Evolutionary conservation across 2,888 invertebrate genomes (phyloP).

Genomic region (Rhagonycha lutea): DNA sequence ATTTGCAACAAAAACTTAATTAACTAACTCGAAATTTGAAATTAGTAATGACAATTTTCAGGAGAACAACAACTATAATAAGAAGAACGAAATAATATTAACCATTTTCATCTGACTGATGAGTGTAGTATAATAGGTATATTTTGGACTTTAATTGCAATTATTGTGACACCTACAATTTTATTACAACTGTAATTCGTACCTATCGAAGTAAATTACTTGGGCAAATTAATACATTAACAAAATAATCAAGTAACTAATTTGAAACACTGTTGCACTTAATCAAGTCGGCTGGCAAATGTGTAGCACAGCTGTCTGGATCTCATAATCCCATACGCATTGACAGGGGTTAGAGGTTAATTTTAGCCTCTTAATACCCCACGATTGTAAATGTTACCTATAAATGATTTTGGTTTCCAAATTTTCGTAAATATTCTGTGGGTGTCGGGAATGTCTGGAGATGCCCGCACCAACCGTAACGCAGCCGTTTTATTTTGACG

Average conservation of each 20-base stretch:
- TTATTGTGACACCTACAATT: no score
- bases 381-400: conserved; percentile 8
- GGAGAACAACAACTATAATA: no score
- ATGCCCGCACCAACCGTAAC: background rate
- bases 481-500: background rate
- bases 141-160: no score
- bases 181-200: background rate
- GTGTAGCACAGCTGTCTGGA: conserved; percentile 53
- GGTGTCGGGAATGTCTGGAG: background rate
- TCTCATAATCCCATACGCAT: conserved; percentile 52
- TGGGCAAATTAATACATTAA: conserved; percentile 36
- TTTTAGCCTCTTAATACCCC: conserved; percentile 44
- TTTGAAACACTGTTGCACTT: conserved; percentile 32
- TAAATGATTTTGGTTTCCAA: background rate
- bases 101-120: no score
- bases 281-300: conserved; percentile 43
- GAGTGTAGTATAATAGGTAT: no score
- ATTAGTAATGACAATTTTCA: no score
- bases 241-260: conserved; percentile 37
- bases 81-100: no score
- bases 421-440: background rate
- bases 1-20: conserved; percentile 9
- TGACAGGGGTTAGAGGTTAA: conserved; percentile 53
- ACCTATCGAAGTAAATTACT: conserved; percentile 4
- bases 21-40: background rate